Evolutionary conservation across 2,797 vertebrate species (phyloP), one percentile per base, ranked within the genome.

Genomic region (Protosalanx chinensis): DNA sequence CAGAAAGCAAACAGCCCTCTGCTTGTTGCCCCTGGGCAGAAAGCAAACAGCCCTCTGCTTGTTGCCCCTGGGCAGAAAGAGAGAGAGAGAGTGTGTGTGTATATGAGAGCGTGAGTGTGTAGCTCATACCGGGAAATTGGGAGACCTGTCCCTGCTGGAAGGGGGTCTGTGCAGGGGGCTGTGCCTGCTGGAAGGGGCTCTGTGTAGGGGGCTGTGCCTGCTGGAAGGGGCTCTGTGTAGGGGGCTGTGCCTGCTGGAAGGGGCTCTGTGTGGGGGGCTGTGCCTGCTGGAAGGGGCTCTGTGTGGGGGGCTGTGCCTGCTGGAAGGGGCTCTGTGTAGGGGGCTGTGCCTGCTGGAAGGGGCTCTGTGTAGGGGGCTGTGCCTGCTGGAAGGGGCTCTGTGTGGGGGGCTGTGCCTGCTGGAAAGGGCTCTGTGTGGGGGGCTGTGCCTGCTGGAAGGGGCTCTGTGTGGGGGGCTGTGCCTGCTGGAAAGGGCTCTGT

Each of bases 361-460:
- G 23, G 23, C 23, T 27, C 23, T 27, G 23, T 27, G 23, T 1
- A 27, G 23, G 23, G 23, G 23, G 23, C 23, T 27, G 23, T 27
- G 23, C 23, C 1, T 27, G 23, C 51, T 95, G 93, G 85, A 98
- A 99, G 0, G 94, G 90, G 73, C 92, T 97, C 88, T 96, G 97
- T 79, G 81, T 85, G 76, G 88, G 70, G 0, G 87, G 71, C 7
- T 81, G 89, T 15, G 93, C 96, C 0, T 92, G 81, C 3, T 97
- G 96, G 86, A 98, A 97, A 90, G 98, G 97, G 81, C 98, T 98
- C 81, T 98, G 97, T 4, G 97, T 97, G 0, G 97, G 97, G 0
- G 97, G 97, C 71, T 96, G 95, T 79, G 96, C 95, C 76, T 96
- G 95, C 79, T 93, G 92, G 23, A 27, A 27, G 23, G 23, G 23